Conservation (phyloP, 1,140 invertebrate species). For the Drosophila obscura region DNA sequence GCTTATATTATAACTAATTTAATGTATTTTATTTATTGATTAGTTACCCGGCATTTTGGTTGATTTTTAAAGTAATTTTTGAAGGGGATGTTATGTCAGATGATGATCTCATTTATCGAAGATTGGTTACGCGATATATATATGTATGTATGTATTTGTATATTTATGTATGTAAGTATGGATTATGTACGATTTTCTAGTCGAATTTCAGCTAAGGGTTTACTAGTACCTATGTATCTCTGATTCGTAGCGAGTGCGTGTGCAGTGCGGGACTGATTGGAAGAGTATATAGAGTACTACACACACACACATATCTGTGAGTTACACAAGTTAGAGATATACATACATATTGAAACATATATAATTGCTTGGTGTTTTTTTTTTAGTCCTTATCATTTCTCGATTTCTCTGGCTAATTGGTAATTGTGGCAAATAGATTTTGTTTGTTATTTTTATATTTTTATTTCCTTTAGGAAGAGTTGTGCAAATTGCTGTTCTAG, state of each 20-base stretch:
- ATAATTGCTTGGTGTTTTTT: conserved; percentile 72
- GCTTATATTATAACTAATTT: conserved; percentile 74
- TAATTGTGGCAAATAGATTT: conserved; percentile 66
- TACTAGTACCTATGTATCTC: conserved; percentile 22
- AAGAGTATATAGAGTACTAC: conserved; percentile 73
- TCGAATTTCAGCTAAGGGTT: conserved; percentile 75
- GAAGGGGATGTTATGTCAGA: conserved; percentile 39
- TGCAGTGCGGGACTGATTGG: conserved; percentile 51
- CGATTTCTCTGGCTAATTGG: conserved; percentile 24
- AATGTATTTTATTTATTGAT: conserved; percentile 73
- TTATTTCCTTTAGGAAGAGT: conserved; percentile 80
- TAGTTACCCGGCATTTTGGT: conserved; percentile 80
- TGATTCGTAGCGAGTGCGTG: conserved; percentile 18
- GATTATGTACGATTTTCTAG: conserved; percentile 61
- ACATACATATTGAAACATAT: conserved; percentile 50
- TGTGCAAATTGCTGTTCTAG: conserved; percentile 73
- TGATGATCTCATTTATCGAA: conserved; percentile 45
- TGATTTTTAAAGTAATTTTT: conserved; percentile 42
- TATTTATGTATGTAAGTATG: conserved; percentile 37
- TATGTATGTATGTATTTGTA: conserved; percentile 15
- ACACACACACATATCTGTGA: conserved; percentile 15
- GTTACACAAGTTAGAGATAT: conserved; percentile 31
- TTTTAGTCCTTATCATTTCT: conserved; percentile 54
- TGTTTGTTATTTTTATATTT: conserved; percentile 37
- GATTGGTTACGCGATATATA: conserved; percentile 6